These are phyloP conservation scores for Diaphora mendica DNA, from an alignment of 2,888 invertebrate species.

Conservation along the genomic window DNA sequence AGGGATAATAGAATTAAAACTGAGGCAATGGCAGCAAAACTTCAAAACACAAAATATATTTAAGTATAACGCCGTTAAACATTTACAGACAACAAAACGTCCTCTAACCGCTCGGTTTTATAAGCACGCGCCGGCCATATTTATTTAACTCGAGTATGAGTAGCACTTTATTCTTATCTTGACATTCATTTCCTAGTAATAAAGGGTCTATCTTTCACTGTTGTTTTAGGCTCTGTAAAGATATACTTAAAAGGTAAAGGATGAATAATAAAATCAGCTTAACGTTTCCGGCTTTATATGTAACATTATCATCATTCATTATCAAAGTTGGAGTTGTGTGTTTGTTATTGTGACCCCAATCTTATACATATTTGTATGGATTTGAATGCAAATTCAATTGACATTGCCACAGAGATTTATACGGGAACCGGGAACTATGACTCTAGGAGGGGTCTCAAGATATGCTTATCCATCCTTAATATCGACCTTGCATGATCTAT, in stretches of 20 bases:
- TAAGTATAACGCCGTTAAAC: background rate
- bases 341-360: background rate
- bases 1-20: background rate
- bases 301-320: background rate
- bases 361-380: background rate
- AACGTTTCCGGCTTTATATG: background rate
- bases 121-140: conserved; percentile 3
- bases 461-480: too few relatives aligned
- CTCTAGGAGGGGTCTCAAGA: too few relatives aligned
- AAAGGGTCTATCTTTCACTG: conserved; percentile 14
- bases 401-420: too few relatives aligned
- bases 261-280: conserved; percentile 2
- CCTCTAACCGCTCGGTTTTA: background rate
- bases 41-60: background rate
- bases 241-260: conserved; percentile 2
- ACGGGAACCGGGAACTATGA: too few relatives aligned
- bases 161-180: conserved; percentile 19
- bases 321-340: background rate
- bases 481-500: too few relatives aligned
- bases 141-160: conserved; percentile 12
- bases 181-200: conserved; percentile 20
- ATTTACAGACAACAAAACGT: background rate
- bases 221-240: conserved; percentile 14
- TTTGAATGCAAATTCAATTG: background rate
- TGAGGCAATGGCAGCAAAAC: background rate